Evolutionary conservation across 53 echinoderm and acorn worm species (phyloP).

Genomic region (Patiria pectinifera): DNA sequence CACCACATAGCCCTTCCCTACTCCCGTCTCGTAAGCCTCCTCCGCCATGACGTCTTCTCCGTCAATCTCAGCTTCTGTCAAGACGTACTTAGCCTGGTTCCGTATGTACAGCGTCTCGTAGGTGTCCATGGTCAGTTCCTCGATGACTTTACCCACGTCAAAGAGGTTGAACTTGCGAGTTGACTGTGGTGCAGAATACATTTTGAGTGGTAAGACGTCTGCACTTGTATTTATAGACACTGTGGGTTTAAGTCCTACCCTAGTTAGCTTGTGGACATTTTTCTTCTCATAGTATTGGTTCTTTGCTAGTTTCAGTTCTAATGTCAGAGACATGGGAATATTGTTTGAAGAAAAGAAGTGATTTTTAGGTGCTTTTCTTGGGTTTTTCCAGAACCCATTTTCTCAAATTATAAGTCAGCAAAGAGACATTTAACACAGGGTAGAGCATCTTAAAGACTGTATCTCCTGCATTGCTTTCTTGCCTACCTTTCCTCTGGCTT

Average conservation of each 20-base stretch:
- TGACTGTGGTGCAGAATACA: conserved; percentile 11
- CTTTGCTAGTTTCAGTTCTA: too few species aligned
- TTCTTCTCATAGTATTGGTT: too few species aligned
- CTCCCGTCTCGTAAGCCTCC: conserved; percentile 39
- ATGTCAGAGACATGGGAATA: too few species aligned
- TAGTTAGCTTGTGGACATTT: too few species aligned
- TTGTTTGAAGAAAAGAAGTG: too few species aligned
- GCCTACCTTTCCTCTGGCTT: conserved; percentile 74
- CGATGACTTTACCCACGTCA: conserved; percentile 86
- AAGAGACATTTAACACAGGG: too few species aligned
- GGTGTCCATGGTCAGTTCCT: conserved; percentile 93
- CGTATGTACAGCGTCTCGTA: conserved; percentile 88
- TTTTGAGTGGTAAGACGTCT: not conserved
- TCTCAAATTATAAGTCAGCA: too few species aligned
- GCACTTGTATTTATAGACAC: too few species aligned
- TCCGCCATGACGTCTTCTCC: conserved; percentile 28
- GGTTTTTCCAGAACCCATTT: too few species aligned
- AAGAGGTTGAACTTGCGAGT: conserved; percentile 74
- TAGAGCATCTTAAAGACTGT: not conserved
- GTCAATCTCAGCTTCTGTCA: conserved; percentile 63
- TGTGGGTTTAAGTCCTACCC: too few species aligned
- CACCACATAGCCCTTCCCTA: not conserved
- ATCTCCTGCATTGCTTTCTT: not conserved
- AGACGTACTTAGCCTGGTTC: conserved; percentile 62
- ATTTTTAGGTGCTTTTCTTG: too few species aligned